A percentile compares a stretch with the other conserved stretches of the same genome.
Conservation (phyloP, 2,888 invertebrate genomes). For the Trachelus tabidus region DNA sequence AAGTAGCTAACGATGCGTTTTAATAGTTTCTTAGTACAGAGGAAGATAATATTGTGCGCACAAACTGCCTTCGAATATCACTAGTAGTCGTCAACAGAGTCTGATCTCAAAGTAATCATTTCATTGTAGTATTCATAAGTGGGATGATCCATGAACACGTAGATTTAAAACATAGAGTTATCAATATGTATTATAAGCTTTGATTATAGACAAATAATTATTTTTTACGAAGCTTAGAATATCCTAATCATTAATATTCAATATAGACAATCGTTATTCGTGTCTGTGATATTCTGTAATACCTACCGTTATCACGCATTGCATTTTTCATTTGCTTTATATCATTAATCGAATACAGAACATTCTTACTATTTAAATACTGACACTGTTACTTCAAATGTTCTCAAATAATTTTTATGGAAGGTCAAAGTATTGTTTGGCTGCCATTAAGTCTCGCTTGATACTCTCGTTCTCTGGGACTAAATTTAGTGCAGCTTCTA, state of each 20-base stretch:
- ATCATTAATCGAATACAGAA: conserved; percentile 25
- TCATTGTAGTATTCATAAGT: neutral
- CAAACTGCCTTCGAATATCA: neutral
- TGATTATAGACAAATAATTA: neutral
- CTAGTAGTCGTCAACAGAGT: neutral
- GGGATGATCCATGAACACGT: neutral
- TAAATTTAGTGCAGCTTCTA: conserved; percentile 78
- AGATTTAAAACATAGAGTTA: neutral
- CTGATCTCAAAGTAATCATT: neutral
- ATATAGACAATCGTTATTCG: conserved; percentile 8
- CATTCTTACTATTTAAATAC: conserved; percentile 36
- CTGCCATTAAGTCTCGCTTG: conserved; percentile 68
- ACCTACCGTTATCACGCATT: neutral
- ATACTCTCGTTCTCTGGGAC: conserved; percentile 74
- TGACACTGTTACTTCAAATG: conserved; percentile 23
- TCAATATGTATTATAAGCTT: neutral
- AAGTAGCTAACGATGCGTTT: neutral
- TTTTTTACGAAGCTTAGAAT: neutral
- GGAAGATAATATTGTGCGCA: neutral
- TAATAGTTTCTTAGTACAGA: neutral
- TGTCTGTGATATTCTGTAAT: conserved; percentile 35
- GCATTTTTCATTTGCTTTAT: neutral
- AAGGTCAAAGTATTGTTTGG: conserved; percentile 41
- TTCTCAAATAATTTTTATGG: conserved; percentile 25
- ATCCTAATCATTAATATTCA: neutral